Evolutionary conservation across 1,140 invertebrate species (phyloP), one percentile per base, ranked within the genome.

Genomic region (Bombus vancouverensis): DNA sequence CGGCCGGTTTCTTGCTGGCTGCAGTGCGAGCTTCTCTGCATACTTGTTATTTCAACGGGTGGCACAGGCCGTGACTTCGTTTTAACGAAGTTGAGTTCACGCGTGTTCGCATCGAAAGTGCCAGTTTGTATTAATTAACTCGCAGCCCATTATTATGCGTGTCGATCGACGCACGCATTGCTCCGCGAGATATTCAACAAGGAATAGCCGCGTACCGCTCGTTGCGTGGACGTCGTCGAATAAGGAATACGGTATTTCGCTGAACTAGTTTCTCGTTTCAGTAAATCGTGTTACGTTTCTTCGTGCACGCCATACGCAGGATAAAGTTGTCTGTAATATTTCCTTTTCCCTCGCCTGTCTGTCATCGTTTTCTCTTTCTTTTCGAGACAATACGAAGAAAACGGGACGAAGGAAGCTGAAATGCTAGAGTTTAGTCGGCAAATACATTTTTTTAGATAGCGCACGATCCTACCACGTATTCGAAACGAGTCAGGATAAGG

Each of bases 251-350:
- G 57, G 42, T 44, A 62, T 82, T 62, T 82, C 59, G 42, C 59
- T 75, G 81, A 37, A 82, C 81, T 75, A 82, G 81, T 82, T 82
- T 82, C 59, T 75, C 39, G 68, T 59, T 72, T 44, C 53, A 80
- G 79, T 72, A 59, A 72, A 81, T 81, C 68, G 79, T 81, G 68
- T 73, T 80, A 80, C 68, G 68, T 81, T 72, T 42, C 68, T 72
- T 59, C 32, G 53, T 62, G 8, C 28, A 4, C 37, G 37, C 12
- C 28, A 57, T 66, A 34, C n/a, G 15, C 8, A 28, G 32, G 32
- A 68, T 42, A 28, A 68, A 66, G 42, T 79, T 34, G n/a, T 37
- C n/a, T 2, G 32, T 25, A 37, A 79, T 37, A 44, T 47, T 34
- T 68, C 44, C 77, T 44, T 79, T 75, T 75, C 34, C 44, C 28